Conservation (phyloP, 2,113 vertebrate species). For the Chunga burmeisteri region DNA sequence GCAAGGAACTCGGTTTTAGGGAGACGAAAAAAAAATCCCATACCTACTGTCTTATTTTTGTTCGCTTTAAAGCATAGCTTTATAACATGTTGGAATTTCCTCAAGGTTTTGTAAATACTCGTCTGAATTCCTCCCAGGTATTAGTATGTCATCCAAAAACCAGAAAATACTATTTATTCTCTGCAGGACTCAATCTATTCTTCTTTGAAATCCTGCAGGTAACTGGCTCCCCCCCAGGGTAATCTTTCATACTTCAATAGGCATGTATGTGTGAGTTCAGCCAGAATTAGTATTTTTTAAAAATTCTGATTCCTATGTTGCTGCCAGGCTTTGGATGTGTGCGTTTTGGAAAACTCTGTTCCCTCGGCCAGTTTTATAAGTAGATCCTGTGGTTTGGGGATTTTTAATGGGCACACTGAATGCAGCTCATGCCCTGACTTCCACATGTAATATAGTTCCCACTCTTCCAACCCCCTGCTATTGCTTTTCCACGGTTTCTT, state of each 20-base stretch:
- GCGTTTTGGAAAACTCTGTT: neutral
- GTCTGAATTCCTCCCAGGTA: constrained; percentile 39
- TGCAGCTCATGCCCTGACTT: neutral
- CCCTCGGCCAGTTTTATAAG: neutral
- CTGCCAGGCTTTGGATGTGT: neutral
- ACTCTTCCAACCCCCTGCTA: neutral
- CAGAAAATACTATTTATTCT: constrained; percentile 62
- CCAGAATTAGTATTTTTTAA: neutral
- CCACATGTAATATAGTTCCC: neutral
- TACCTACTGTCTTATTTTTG: neutral
- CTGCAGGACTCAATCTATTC: constrained; percentile 27
- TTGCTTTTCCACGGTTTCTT: neutral
- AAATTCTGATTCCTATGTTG: neutral
- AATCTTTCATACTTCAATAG: constrained; percentile 35
- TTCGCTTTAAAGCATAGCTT: neutral
- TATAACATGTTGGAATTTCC: neutral
- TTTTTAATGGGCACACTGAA: neutral
- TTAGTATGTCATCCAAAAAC: constrained; percentile 46
- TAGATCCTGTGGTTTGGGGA: neutral
- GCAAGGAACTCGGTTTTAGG: neutral
- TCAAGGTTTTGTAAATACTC: constrained; percentile 55
- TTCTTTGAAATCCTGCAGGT: constrained; percentile 57
- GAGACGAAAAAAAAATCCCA: neutral
- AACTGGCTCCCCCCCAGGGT: constrained; percentile 21
- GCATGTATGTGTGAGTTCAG: neutral